Conservation (phyloP, 1,140 invertebrate genomes). For the Danaus plexippus region DNA sequence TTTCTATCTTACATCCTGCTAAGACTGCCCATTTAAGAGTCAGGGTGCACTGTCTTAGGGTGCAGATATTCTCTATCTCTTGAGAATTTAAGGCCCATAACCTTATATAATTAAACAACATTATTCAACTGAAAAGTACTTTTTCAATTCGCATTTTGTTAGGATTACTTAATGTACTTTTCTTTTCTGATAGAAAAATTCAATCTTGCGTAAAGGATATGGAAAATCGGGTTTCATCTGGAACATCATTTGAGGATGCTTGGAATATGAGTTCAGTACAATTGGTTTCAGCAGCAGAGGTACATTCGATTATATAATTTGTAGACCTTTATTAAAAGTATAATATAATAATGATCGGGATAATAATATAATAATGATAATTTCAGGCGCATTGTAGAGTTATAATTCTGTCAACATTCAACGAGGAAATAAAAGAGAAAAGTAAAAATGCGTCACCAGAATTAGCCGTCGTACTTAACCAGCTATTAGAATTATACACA, state of each 20-base stretch:
- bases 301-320: constrained; percentile 33
- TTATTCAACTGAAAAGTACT: no score
- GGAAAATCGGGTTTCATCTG: constrained; percentile 73
- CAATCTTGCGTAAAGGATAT: constrained; percentile 72
- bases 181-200: constrained; percentile 38
- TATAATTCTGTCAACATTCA: constrained; percentile 41
- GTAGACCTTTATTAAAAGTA: neutral
- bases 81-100: no score
- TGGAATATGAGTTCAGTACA: constrained; percentile 88
- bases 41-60: no score
- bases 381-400: constrained; percentile 50
- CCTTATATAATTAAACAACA: no score
- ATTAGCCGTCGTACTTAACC: constrained; percentile 30
- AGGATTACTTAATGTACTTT: no score
- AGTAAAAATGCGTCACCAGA: constrained; percentile 23
- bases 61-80: no score
- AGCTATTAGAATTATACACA: constrained; percentile 46
- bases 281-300: constrained; percentile 82
- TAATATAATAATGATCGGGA: no score
- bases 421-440: constrained; percentile 31
- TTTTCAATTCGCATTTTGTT: no score
- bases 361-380: no score
- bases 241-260: constrained; percentile 79
- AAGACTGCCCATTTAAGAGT: no score
- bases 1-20: no score